Evolutionary conservation across 2,888 invertebrate genomes (phyloP).

Genomic region (Agriotes lineatus): DNA sequence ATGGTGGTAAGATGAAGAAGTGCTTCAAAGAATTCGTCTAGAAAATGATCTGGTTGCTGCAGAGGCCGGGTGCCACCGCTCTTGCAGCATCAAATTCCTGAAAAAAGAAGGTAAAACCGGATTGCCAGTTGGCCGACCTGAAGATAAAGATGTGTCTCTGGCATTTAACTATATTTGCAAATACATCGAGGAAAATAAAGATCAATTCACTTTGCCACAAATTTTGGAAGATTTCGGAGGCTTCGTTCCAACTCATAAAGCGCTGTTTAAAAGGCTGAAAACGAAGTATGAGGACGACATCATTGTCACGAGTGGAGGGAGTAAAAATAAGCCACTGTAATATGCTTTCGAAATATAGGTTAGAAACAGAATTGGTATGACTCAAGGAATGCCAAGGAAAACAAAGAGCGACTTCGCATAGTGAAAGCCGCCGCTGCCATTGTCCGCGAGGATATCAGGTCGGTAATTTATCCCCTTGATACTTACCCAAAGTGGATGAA

Average conservation of each 20-base stretch:
- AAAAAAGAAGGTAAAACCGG: background rate
- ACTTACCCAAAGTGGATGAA: background rate
- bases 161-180: too few relatives aligned
- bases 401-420: too few relatives aligned
- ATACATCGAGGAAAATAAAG: too few relatives aligned
- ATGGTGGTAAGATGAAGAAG: background rate
- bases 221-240: background rate
- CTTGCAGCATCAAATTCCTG: too few relatives aligned
- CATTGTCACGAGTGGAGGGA: constrained; percentile 8
- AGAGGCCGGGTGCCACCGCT: constrained; percentile 1
- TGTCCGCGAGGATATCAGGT: too few relatives aligned
- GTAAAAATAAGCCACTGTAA: constrained; percentile 2
- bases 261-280: too few relatives aligned
- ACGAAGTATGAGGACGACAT: constrained; percentile 6
- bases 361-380: background rate
- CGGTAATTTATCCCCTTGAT: background rate
- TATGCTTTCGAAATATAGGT: constrained; percentile 16
- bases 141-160: too few relatives aligned
- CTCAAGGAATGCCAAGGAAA: too few relatives aligned
- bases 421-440: too few relatives aligned
- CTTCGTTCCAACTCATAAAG: background rate
- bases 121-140: too few relatives aligned
- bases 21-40: background rate
- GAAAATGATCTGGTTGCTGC: too few relatives aligned
- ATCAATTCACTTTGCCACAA: too few relatives aligned